Conservation (phyloP, 2,113 vertebrate genomes). For the Ophiodon elongatus region DNA sequence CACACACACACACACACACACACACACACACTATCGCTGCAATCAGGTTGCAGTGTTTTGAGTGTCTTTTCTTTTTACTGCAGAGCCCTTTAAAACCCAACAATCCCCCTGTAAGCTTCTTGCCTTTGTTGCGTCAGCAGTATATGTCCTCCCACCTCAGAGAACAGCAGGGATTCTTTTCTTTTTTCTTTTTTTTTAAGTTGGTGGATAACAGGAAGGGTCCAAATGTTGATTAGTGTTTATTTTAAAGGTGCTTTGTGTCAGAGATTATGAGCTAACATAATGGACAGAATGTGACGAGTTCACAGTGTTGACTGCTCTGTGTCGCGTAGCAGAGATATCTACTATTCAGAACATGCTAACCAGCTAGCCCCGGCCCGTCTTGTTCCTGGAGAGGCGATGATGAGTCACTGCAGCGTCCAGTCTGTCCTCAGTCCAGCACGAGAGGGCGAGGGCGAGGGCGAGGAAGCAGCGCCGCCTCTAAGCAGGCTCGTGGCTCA, state of each 20-base stretch:
- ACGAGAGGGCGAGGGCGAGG: too few relatives aligned
- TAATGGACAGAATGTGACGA: background rate
- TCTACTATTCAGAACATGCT: too few relatives aligned
- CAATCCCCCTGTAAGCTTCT: conserved; percentile 58
- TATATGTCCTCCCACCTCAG: conserved; percentile 21
- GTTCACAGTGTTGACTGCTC: background rate
- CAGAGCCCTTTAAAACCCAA: conserved; percentile 48
- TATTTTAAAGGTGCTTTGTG: background rate
- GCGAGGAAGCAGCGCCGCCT: too few relatives aligned
- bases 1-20: background rate
- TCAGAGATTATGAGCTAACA: background rate
- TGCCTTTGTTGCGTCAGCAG: conserved; percentile 55
- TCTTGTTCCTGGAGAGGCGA: too few relatives aligned
- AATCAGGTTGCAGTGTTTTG: conserved; percentile 45
- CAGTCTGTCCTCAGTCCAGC: too few relatives aligned
- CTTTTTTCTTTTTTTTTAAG: background rate
- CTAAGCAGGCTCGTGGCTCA: too few relatives aligned
- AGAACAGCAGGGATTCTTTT: conserved; percentile 8
- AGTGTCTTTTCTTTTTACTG: conserved; percentile 27
- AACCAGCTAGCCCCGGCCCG: too few relatives aligned
- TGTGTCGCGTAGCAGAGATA: too few relatives aligned
- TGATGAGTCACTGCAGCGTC: too few relatives aligned
- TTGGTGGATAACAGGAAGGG: conserved; percentile 4
- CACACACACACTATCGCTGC: background rate
- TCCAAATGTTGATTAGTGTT: background rate